These are phyloP conservation scores for Stichopus horrens DNA, from an alignment of 53 echinoderm and acorn worm species.

Conservation along the genomic window DNA sequence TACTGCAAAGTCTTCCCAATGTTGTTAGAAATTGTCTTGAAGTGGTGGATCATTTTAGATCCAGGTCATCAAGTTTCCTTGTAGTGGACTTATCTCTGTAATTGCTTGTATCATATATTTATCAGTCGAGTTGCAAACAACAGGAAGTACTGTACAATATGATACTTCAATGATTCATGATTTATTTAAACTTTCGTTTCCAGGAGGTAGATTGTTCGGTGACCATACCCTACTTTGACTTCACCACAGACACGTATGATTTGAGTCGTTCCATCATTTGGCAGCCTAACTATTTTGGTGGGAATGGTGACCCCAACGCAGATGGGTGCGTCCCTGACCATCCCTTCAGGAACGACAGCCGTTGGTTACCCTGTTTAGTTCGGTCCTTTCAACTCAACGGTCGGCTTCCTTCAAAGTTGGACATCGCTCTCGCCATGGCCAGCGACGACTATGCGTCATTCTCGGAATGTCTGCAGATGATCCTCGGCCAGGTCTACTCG, in stretches of 20 bases:
- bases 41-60: no score
- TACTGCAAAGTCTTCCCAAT: no score
- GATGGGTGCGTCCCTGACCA: conserved; percentile 83
- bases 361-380: conserved; percentile 83
- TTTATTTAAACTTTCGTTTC: not conserved
- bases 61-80: no score
- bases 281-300: conserved; percentile 98
- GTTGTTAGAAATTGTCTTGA: no score
- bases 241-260: conserved; percentile 86
- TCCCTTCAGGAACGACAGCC: conserved; percentile 72
- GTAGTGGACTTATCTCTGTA: not conserved
- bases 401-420: conserved; percentile 83
- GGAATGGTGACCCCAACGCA: conserved; percentile 68
- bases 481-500: conserved; percentile 80
- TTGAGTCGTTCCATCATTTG: conserved; percentile 74
- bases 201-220: conserved; percentile 96
- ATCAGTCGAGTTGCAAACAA: not conserved
- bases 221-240: conserved; percentile 92
- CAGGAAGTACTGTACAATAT: not conserved
- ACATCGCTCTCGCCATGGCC: conserved; percentile 82
- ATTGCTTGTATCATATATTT: not conserved
- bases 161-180: not conserved
- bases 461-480: conserved; percentile 77
- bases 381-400: conserved; percentile 64
- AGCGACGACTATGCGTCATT: conserved; percentile 65